phyloP scores from a whole-genome alignment of 2,113 vertebrate species.

The Dendrocopos noguchii region DNA sequence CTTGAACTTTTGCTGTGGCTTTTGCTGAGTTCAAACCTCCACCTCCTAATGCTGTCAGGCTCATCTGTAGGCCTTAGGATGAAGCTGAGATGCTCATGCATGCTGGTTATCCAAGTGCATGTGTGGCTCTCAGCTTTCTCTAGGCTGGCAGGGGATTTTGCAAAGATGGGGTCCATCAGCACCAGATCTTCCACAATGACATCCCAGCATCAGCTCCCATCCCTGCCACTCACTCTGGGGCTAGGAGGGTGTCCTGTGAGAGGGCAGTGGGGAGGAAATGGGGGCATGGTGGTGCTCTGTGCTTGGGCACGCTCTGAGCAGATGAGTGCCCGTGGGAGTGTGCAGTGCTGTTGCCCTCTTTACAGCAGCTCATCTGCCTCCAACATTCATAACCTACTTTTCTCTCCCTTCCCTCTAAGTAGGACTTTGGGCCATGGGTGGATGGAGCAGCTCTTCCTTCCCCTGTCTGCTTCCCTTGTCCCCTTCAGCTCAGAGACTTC shows the following conservation, averaged over 20 bases:
- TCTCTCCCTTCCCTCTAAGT: not conserved
- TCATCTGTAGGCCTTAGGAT: not conserved
- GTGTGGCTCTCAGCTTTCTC: not conserved
- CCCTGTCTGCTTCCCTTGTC: not conserved
- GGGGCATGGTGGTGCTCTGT: not conserved
- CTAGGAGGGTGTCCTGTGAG: not conserved
- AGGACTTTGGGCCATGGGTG: not conserved
- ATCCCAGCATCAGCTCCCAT: not conserved
- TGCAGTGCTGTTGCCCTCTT: not conserved
- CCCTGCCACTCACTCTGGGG: not conserved
- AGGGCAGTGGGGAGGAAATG: not conserved
- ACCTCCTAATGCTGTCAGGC: accelerated
- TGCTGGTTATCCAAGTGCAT: not conserved
- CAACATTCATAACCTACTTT: not conserved
- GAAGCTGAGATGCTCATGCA: not conserved
- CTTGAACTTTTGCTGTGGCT: not conserved
- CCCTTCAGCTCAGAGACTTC: not conserved
- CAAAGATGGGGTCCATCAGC: not conserved
- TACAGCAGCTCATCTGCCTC: not conserved
- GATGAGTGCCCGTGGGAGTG: not conserved
- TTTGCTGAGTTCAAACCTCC: not conserved
- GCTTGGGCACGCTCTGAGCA: not conserved
- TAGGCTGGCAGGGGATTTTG: not conserved
- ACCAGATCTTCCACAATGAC: not conserved
- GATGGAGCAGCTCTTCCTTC: not conserved